Evolutionary conservation across 2,113 vertebrate genomes (phyloP).

Genomic region (Strix aluco): DNA sequence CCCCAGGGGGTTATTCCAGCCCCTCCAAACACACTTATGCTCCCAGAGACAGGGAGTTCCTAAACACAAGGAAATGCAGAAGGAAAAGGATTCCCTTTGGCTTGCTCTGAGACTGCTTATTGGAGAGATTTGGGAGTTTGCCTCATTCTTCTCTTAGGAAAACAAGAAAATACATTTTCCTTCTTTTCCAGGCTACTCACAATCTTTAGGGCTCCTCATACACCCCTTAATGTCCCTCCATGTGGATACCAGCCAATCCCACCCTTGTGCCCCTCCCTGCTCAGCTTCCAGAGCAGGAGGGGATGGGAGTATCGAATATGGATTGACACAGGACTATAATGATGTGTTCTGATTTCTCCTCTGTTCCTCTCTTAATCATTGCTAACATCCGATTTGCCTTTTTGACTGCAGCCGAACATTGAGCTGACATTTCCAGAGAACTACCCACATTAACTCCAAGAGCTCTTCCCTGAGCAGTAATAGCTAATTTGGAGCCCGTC

Average conservation of each 20-base stretch:
- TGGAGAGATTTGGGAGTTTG: not conserved
- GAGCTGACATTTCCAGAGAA: conserved; percentile 53
- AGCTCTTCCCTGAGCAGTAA: not conserved
- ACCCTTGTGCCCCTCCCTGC: not conserved
- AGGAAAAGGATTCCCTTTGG: not conserved
- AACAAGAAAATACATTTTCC: not conserved
- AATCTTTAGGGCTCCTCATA: not conserved
- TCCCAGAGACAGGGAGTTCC: not conserved
- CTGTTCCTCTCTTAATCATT: conserved; percentile 5
- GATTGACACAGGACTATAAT: not conserved
- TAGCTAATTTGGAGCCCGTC: not conserved
- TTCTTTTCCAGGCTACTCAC: not conserved
- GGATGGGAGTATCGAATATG: accelerated
- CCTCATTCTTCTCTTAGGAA: not conserved
- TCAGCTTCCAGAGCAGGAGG: not conserved
- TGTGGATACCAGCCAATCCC: not conserved
- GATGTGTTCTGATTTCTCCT: conserved; percentile 10
- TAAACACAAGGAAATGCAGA: not conserved
- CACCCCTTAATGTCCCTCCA: accelerated
- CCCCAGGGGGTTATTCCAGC: not conserved
- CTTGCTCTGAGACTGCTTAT: not conserved
- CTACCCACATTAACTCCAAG: not conserved
- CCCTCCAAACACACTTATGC: not conserved
- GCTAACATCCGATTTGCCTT: not conserved
- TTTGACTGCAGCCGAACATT: not conserved